A percentile compares a stretch with the other conserved stretches of the same genome.
phyloP scores from a whole-genome alignment of 2,888 invertebrate species.

The Rapana venosa region DNA sequence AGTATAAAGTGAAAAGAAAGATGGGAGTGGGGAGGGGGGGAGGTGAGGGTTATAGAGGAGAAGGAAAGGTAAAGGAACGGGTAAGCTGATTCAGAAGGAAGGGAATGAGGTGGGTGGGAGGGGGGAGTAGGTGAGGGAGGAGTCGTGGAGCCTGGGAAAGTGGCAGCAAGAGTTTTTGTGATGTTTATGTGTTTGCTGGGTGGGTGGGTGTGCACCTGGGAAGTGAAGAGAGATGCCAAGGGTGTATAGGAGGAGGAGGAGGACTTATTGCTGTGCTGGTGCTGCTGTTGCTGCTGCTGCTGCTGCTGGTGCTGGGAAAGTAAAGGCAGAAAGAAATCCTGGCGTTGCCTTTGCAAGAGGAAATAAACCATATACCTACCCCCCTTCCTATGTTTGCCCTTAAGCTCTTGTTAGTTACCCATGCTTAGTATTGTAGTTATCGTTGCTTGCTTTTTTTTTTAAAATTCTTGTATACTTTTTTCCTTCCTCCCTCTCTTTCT shows the following conservation, averaged over 20 bases:
- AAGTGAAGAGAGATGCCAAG: not conserved
- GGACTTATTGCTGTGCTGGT: not conserved
- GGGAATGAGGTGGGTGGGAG: not conserved
- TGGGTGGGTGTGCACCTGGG: conserved; percentile 19
- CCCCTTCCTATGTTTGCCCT: too few species aligned
- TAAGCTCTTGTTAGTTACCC: too few species aligned
- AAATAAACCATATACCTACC: too few species aligned
- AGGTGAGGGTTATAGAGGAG: not conserved
- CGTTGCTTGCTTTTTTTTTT: too few species aligned
- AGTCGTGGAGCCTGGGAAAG: not conserved
- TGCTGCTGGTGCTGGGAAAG: not conserved
- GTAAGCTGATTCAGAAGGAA: not conserved
- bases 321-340: not conserved
- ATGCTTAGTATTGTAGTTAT: too few species aligned
- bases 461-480: too few species aligned
- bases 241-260: not conserved
- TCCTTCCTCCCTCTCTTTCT: too few species aligned
- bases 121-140: not conserved
- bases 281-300: not conserved
- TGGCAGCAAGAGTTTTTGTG: not conserved
- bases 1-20: not conserved
- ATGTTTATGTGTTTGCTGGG: conserved; percentile 18
- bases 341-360: too few species aligned
- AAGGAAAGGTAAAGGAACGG: not conserved
- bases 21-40: not conserved